phyloP scores from a whole-genome alignment of 1,140 invertebrate species.

The Aradophagus sp. region DNA sequence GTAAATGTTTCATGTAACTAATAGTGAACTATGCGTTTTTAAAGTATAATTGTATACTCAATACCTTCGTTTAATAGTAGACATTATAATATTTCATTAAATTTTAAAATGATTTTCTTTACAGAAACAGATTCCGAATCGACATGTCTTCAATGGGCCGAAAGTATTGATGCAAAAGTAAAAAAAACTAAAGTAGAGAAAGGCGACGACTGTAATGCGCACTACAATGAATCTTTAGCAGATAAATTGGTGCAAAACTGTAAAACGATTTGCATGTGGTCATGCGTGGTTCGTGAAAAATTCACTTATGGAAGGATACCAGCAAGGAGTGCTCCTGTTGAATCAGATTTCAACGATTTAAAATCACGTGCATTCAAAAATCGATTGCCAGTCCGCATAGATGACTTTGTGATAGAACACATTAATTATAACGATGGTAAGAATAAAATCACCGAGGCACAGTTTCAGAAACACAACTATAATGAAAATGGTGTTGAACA shows the following conservation, averaged over 20 bases:
- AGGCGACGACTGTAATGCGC: conserved; percentile 5
- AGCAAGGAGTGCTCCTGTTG: neutral
- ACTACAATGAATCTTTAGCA: conserved; percentile 1
- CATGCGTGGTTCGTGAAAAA: conserved; percentile 4
- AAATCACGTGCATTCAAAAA: neutral
- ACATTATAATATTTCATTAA: too few species aligned
- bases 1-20: too few species aligned
- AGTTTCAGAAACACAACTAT: too few species aligned
- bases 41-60: too few species aligned
- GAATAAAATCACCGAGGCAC: too few species aligned
- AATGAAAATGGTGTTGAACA: too few species aligned
- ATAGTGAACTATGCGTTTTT: too few species aligned
- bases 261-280: neutral
- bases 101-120: too few species aligned
- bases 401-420: conserved; percentile 1
- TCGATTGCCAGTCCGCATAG: neutral
- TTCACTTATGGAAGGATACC: conserved; percentile 7
- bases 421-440: too few species aligned
- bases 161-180: conserved; percentile 2
- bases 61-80: too few species aligned
- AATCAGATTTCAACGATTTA: too few species aligned
- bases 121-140: neutral
- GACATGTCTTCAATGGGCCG: conserved; percentile 6
- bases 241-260: conserved; percentile 8
- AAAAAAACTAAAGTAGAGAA: neutral